Evolutionary conservation across 2,113 vertebrate species (phyloP).

Genomic region (Pelecanus crispus): DNA sequence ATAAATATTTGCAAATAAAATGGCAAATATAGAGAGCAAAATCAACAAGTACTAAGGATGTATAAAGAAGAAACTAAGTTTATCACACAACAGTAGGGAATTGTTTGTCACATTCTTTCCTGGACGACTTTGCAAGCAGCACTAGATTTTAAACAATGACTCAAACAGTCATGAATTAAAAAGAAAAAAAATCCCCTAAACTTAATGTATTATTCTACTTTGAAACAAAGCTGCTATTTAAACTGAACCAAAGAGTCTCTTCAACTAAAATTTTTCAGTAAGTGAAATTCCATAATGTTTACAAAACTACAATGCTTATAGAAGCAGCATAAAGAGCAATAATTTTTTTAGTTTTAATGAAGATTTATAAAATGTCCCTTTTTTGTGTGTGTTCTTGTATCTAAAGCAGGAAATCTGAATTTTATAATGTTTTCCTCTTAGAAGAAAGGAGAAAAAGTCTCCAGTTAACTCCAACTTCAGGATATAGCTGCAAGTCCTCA

Average conservation of each 20-base stretch:
- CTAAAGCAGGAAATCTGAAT: background rate
- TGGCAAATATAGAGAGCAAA: background rate
- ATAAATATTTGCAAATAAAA: background rate
- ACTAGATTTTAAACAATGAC: constrained; percentile 47
- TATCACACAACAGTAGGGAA: background rate
- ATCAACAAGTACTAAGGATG: background rate
- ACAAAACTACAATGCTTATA: background rate
- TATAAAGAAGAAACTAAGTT: background rate
- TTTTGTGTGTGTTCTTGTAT: background rate
- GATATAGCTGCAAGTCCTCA: background rate
- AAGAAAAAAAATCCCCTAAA: background rate
- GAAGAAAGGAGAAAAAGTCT: background rate
- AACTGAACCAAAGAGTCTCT: background rate
- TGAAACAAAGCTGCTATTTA: constrained; percentile 12
- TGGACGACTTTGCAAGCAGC: background rate
- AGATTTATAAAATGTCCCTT: background rate
- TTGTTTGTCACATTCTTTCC: background rate
- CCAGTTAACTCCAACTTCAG: background rate
- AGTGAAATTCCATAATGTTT: constrained; percentile 20
- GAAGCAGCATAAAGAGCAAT: background rate
- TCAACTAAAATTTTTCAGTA: background rate
- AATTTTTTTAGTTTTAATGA: background rate
- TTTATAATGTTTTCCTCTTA: background rate
- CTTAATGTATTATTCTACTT: background rate
- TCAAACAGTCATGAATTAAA: constrained; percentile 22